Conservation (phyloP, 2,888 invertebrate genomes). For the Hylaea fasciaria region DNA sequence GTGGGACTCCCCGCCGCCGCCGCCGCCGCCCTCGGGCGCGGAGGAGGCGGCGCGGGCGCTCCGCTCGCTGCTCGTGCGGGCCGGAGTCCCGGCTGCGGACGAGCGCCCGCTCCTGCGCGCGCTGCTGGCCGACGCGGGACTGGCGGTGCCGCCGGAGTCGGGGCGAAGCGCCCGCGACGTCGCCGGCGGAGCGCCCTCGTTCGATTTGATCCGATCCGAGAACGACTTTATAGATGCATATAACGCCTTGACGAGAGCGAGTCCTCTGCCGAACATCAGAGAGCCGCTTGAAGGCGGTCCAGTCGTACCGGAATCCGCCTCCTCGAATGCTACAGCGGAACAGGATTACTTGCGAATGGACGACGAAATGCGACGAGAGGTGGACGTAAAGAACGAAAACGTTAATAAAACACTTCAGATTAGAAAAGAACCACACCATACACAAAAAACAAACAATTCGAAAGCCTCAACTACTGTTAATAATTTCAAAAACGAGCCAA, state of each 20-base stretch:
- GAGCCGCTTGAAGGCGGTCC: constrained; percentile 26
- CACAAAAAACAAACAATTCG: constrained; percentile 9
- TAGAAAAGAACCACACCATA: neutral
- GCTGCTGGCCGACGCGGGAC: constrained; percentile 48
- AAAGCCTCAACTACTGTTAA: constrained; percentile 7
- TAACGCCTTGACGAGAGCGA: constrained; percentile 73
- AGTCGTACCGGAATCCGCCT: constrained; percentile 11
- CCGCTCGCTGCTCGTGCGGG: constrained; percentile 65
- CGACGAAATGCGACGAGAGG: constrained; percentile 13
- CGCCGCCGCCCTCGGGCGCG: constrained; percentile 43
- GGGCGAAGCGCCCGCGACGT: constrained; percentile 5
- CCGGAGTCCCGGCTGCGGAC: constrained; percentile 64
- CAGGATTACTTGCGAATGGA: constrained; percentile 19
- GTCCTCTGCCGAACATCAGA: constrained; percentile 71
- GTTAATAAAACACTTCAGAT: constrained; percentile 5
- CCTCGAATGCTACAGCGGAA: constrained; percentile 17
- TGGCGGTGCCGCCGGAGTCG: constrained; percentile 46
- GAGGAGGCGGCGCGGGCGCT: constrained; percentile 66
- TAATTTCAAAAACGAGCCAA: constrained; percentile 11
- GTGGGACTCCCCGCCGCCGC: constrained; percentile 33
- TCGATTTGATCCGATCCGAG: constrained; percentile 75
- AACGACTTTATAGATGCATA: constrained; percentile 81
- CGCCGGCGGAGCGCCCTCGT: constrained; percentile 42
- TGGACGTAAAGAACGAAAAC: neutral
- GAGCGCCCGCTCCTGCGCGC: constrained; percentile 68